These are phyloP conservation scores for Spheniscus humboldti DNA, from an alignment of 2,797 vertebrate genomes.

Conservation along the genomic window DNA sequence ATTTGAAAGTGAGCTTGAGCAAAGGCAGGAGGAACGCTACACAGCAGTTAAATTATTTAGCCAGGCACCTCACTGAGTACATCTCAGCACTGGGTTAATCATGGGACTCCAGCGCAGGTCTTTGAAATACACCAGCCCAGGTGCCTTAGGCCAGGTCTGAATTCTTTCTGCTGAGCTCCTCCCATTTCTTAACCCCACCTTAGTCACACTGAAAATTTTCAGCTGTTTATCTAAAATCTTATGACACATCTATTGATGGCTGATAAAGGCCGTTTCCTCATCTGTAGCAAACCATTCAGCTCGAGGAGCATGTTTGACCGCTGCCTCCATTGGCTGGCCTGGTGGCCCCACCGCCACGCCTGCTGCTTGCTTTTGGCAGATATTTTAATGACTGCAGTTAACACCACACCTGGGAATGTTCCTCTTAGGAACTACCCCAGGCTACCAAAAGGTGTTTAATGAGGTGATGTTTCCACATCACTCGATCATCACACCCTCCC, in stretches of 20 bases:
- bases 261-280: background rate
- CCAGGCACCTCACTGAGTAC: background rate
- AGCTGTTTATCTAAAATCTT: background rate
- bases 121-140: background rate
- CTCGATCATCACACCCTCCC: background rate
- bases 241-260: background rate
- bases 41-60: background rate
- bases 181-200: background rate
- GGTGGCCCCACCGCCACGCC: background rate
- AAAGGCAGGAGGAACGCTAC: background rate
- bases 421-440: background rate
- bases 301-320: rapidly evolving
- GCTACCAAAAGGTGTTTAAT: constrained; percentile 44
- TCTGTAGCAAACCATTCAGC: background rate
- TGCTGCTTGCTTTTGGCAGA: background rate
- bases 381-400: background rate
- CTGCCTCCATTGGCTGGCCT: background rate
- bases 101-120: background rate
- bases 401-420: background rate
- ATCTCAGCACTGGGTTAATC: background rate
- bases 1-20: background rate
- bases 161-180: background rate
- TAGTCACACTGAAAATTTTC: background rate
- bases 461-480: background rate
- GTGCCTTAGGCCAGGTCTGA: background rate